These are phyloP conservation scores for Corydoras maculifer DNA, from an alignment of 2,113 vertebrate species.

Conservation along the genomic window DNA sequence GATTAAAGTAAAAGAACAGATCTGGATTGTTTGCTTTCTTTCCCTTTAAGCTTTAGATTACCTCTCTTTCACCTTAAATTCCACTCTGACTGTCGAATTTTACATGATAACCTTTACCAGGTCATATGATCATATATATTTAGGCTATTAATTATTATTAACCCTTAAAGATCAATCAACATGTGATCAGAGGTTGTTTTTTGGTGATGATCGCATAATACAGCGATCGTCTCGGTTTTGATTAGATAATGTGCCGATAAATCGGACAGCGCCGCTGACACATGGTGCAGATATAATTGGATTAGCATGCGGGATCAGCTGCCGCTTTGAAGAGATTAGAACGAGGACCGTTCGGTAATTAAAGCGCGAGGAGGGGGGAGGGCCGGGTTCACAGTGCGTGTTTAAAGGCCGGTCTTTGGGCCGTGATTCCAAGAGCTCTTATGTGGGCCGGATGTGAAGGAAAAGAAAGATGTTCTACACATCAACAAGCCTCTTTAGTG, in stretches of 20 bases:
- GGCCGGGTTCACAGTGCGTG: slow-evolving; percentile 54
- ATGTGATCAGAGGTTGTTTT: too few relatives aligned
- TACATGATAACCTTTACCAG: too few relatives aligned
- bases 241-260: slow-evolving; percentile 61
- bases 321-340: slow-evolving; percentile 95
- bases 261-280: slow-evolving; percentile 55
- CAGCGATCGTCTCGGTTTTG: slow-evolving; percentile 65
- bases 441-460: slow-evolving; percentile 47
- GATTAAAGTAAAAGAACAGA: too few relatives aligned
- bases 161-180: too few relatives aligned
- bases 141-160: too few relatives aligned
- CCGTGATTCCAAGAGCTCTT: slow-evolving; percentile 59
- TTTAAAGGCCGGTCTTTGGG: slow-evolving; percentile 36
- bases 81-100: too few relatives aligned
- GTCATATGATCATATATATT: too few relatives aligned
- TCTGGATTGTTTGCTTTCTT: too few relatives aligned
- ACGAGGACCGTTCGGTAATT: slow-evolving; percentile 93
- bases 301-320: slow-evolving; percentile 83
- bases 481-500: slow-evolving; percentile 47
- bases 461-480: slow-evolving; percentile 52
- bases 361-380: slow-evolving; percentile 68
- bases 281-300: slow-evolving; percentile 95
- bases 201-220: slow-evolving; percentile 61
- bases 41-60: too few relatives aligned
- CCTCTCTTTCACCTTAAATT: too few relatives aligned